Conservation (phyloP, 2,888 invertebrate genomes). For the Drosophila conformis region DNA sequence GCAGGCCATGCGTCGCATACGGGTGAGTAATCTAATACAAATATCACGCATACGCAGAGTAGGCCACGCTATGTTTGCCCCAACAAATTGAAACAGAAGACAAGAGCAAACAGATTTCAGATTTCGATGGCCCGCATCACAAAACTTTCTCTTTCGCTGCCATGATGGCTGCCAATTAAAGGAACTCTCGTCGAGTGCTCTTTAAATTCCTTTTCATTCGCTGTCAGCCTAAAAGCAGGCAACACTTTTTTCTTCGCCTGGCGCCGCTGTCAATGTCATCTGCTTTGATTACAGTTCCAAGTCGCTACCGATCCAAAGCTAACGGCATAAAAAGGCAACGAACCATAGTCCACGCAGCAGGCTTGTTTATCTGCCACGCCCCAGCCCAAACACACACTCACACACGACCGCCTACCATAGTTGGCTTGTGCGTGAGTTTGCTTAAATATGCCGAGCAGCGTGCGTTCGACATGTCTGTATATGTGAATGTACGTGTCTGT, state of each 20-base stretch:
- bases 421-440: slow-evolving; percentile 61
- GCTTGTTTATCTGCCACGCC: slow-evolving; percentile 58
- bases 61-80: not conserved
- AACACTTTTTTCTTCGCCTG: slow-evolving; percentile 45
- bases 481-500: slow-evolving; percentile 1
- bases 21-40: slow-evolving; percentile 89
- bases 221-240: slow-evolving; percentile 45
- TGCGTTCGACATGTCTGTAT: slow-evolving; percentile 28
- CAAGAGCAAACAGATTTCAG: slow-evolving; percentile 13
- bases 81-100: slow-evolving; percentile 15
- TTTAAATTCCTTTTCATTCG: slow-evolving; percentile 45
- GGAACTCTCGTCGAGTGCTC: slow-evolving; percentile 43
- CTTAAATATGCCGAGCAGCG: slow-evolving; percentile 56
- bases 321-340: slow-evolving; percentile 53
- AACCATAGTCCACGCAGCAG: slow-evolving; percentile 28
- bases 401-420: slow-evolving; percentile 15
- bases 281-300: slow-evolving; percentile 71
- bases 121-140: slow-evolving; percentile 34
- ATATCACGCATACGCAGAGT: slow-evolving; percentile 30
- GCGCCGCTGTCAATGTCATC: slow-evolving; percentile 49
- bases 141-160: slow-evolving; percentile 12
- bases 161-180: slow-evolving; percentile 52
- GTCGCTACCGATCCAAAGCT: slow-evolving; percentile 27
- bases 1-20: slow-evolving; percentile 98
- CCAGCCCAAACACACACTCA: not conserved